Base-by-base conservation (phyloP, 2,797 vertebrate species). In the Poeciliopsis infans region DNA sequence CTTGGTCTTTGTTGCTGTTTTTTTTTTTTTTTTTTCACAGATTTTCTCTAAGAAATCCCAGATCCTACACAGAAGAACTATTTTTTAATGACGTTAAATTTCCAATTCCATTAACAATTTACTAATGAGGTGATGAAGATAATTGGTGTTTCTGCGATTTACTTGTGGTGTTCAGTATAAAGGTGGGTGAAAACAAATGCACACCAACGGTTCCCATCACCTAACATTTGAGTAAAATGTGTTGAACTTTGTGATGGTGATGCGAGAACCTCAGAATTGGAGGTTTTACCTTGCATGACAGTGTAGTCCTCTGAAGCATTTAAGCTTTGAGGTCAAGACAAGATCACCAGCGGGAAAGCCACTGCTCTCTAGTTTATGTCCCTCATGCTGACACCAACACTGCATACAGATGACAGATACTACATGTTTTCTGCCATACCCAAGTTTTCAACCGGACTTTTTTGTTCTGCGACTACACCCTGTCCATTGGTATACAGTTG, bases 251-350 rank as follows among this genome's bases (percentile, higher is more conserved):
- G 20, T 23, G 36, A 5, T 41, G 18, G 64, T 41, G 11, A 68
- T 6, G 13, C 25, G 64, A 68, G 8, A 41, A 68, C 7, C 20
- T 68, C 18, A 68, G 8, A 68, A 36, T 18, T 25, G 36, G 36
- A 25, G 10, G 64, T 68, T 23, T 61, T n/a, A 46, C 13, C 25
- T 45, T 16, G 2, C 12, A 28, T 28, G 39, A 13, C 66, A n/a
- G 4, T 45, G 39, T 69, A 45, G 82, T 88, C 80, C 76, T 84
- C 79, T 41, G 43, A 92, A 91, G 84, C 88, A 95, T 95, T 89
- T 94, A 86, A 93, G 80, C 72, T 51, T 76, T 87, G 93, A 95
- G 94, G 95, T 96, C 91, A 91, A 80, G 82, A 93, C 89, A 88
- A 94, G 87, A 93, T 92, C 91, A 92, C 83, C 91, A 89, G 89